phyloP scores from a whole-genome alignment of 2,888 invertebrate species.

The Dryococelus australis region DNA sequence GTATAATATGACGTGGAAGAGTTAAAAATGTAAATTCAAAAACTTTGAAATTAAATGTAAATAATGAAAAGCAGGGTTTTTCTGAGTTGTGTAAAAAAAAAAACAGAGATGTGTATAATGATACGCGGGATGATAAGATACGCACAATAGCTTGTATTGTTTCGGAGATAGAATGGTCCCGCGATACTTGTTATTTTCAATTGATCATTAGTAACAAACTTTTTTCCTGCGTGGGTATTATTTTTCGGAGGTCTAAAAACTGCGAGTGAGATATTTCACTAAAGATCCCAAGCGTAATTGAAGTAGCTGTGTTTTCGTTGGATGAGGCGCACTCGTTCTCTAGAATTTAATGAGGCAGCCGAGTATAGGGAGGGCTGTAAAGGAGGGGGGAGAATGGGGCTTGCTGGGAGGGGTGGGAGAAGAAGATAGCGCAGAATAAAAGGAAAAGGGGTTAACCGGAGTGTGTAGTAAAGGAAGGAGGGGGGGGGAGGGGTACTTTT shows the following conservation, averaged over 20 bases:
- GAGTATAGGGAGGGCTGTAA: conserved; percentile 26
- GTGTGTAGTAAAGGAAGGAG: neutral
- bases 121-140: neutral
- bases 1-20: too few relatives aligned
- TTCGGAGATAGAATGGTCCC: neutral
- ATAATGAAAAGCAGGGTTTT: neutral
- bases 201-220: neutral
- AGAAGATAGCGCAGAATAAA: conserved; percentile 22
- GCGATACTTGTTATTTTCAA: conserved; percentile 16
- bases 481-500: neutral
- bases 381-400: conserved; percentile 27
- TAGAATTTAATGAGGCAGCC: conserved; percentile 45
- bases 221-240: neutral
- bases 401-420: conserved; percentile 23
- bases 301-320: conserved; percentile 42
- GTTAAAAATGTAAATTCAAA: neutral
- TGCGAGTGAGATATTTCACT: conserved; percentile 26
- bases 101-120: neutral
- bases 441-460: neutral
- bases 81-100: neutral
- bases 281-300: conserved; percentile 35
- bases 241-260: neutral
- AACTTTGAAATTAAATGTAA: neutral
- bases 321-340: conserved; percentile 39
- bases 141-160: neutral